These are phyloP conservation scores for Pteropus alecto DNA, from an alignment of 2,113 vertebrate genomes.

Conservation along the genomic window DNA sequence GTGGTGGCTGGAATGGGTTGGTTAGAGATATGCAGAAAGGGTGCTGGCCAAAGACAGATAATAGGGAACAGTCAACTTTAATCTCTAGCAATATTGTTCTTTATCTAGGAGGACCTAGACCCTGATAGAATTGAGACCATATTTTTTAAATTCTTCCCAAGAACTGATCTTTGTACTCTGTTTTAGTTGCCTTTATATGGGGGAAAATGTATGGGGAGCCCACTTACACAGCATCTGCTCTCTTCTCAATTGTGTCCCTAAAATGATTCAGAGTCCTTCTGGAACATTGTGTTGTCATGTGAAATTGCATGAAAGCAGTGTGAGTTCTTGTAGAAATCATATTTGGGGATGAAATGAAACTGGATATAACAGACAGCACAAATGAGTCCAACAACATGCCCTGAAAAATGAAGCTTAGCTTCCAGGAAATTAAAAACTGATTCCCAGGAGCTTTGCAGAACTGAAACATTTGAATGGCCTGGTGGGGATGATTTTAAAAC, in stretches of 20 bases:
- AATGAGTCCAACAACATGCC: background rate
- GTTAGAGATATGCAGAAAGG: background rate
- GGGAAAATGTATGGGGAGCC: background rate
- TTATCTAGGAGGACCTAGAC: background rate
- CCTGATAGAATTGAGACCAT: background rate
- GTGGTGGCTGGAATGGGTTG: background rate
- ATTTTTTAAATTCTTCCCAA: background rate
- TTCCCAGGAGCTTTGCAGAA: constrained; percentile 11
- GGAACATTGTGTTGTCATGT: constrained; percentile 58
- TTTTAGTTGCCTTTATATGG: constrained; percentile 29
- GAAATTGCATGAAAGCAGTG: constrained; percentile 37
- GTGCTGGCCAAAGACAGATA: background rate
- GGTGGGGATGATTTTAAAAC: background rate
- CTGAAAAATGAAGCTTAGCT: constrained; percentile 21
- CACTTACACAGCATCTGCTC: constrained; percentile 39
- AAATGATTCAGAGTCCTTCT: constrained; percentile 61
- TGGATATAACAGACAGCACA: background rate
- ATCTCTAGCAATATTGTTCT: background rate
- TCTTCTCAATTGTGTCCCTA: background rate
- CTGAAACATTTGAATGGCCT: background rate
- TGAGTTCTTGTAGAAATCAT: constrained; percentile 33
- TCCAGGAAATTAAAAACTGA: constrained; percentile 37
- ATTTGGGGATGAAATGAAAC: constrained; percentile 22
- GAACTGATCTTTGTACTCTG: background rate
- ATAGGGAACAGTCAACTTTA: background rate